Evolutionary conservation across 1,140 invertebrate species (phyloP).

Genomic region (Philopotamus ludificatus): DNA sequence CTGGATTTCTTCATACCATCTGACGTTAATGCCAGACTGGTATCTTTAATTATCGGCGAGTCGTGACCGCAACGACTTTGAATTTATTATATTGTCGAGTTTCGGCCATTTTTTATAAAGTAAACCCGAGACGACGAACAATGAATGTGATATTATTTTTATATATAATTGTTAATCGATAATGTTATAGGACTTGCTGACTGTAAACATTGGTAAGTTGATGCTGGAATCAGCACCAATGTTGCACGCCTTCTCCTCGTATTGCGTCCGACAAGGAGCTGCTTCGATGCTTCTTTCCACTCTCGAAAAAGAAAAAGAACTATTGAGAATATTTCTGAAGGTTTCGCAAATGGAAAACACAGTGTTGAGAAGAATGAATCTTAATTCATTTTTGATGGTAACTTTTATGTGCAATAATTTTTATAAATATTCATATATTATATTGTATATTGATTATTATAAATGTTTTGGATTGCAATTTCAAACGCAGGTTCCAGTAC

Average conservation of each 20-base stretch:
- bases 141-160: too few relatives aligned
- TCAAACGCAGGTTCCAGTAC: constrained; percentile 72
- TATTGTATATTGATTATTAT: too few relatives aligned
- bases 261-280: constrained; percentile 87
- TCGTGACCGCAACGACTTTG: constrained; percentile 25
- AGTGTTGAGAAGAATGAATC: constrained; percentile 88
- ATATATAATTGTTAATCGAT: background rate
- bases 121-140: too few relatives aligned
- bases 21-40: constrained; percentile 6
- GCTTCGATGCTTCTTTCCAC: constrained; percentile 87
- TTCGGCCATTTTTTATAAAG: too few relatives aligned
- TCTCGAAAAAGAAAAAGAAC: constrained; percentile 92
- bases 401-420: constrained; percentile 32
- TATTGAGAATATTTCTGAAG: constrained; percentile 89
- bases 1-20: constrained; percentile 9
- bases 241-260: constrained; percentile 92
- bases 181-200: constrained; percentile 71
- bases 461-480: background rate
- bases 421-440: background rate
- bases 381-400: constrained; percentile 96
- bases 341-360: constrained; percentile 97
- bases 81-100: too few relatives aligned
- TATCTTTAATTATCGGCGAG: constrained; percentile 12
- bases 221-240: constrained; percentile 90
- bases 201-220: constrained; percentile 87